These are phyloP conservation scores for Tenebrosternarchus preto DNA, from an alignment of 2,113 vertebrate genomes.

Conservation along the genomic window DNA sequence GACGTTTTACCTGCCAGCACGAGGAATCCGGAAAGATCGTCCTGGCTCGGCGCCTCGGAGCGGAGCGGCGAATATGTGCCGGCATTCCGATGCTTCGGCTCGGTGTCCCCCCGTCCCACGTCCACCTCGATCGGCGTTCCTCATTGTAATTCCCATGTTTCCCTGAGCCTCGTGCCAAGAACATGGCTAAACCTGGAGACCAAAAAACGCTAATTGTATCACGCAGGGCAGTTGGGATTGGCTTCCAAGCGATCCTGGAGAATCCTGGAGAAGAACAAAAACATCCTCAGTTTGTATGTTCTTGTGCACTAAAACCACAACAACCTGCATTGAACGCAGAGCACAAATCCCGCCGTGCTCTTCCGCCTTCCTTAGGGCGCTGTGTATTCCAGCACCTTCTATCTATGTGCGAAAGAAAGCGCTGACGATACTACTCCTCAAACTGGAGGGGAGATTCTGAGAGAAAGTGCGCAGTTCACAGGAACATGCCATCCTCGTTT, in stretches of 20 bases:
- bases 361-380: constrained; percentile 29
- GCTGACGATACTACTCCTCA: constrained; percentile 79
- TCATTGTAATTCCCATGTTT: constrained; percentile 19
- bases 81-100: constrained; percentile 22
- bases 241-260: neutral
- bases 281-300: neutral
- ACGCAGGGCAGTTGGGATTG: neutral
- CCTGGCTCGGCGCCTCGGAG: constrained; percentile 52
- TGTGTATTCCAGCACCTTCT: constrained; percentile 63
- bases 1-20: constrained; percentile 61
- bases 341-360: constrained; percentile 9
- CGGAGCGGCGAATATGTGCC: neutral
- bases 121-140: constrained; percentile 21
- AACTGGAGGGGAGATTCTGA: constrained; percentile 78
- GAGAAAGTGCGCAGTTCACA: constrained; percentile 77
- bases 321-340: neutral
- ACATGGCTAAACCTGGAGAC: neutral
- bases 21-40: constrained; percentile 59
- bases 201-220: constrained; percentile 10
- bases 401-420: constrained; percentile 63
- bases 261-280: neutral
- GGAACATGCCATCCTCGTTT: constrained; percentile 82
- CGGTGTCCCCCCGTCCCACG: constrained; percentile 33
- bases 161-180: constrained; percentile 9
- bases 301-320: neutral